A percentile compares a stretch with the other conserved stretches of the same genome.
Evolutionary conservation across 2,113 vertebrate genomes (phyloP).

Genomic region (Sorex araneus): DNA sequence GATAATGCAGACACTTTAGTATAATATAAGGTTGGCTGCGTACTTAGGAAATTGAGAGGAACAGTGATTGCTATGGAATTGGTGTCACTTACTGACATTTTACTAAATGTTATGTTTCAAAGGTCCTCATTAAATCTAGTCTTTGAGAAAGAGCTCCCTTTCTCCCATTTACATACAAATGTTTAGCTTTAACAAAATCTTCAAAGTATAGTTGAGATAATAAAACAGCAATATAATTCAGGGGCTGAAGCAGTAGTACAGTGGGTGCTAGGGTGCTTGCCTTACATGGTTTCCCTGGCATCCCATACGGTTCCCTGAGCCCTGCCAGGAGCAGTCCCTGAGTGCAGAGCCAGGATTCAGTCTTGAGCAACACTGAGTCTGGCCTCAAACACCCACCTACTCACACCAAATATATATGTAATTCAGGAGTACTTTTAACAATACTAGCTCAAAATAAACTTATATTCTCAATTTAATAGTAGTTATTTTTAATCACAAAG

Average conservation of each 20-base stretch:
- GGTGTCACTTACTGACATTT: not conserved
- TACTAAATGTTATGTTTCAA: not conserved
- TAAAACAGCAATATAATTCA: slow-evolving; percentile 7
- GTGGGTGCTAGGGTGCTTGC: too few species aligned
- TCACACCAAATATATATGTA: too few species aligned
- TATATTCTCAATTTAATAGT: slow-evolving; percentile 14
- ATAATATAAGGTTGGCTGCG: not conserved
- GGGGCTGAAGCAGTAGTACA: too few species aligned
- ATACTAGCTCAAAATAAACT: slow-evolving; percentile 12
- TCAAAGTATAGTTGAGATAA: not conserved
- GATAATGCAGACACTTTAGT: not conserved
- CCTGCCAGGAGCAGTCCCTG: too few species aligned
- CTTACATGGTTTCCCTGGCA: too few species aligned
- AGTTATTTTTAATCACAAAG: not conserved
- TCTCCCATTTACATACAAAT: not conserved
- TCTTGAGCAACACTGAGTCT: too few species aligned
- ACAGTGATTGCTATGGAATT: not conserved
- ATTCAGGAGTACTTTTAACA: slow-evolving; percentile 16
- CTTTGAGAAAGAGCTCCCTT: not conserved
- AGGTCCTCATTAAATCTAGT: not conserved
- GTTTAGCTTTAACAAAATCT: slow-evolving; percentile 4
- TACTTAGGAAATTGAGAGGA: not conserved
- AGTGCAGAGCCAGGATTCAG: too few species aligned
- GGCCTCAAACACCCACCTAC: too few species aligned
- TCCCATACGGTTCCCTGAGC: too few species aligned